phyloP scores from a whole-genome alignment of 2,113 vertebrate species.

The Chaetodon trifascialis region DNA sequence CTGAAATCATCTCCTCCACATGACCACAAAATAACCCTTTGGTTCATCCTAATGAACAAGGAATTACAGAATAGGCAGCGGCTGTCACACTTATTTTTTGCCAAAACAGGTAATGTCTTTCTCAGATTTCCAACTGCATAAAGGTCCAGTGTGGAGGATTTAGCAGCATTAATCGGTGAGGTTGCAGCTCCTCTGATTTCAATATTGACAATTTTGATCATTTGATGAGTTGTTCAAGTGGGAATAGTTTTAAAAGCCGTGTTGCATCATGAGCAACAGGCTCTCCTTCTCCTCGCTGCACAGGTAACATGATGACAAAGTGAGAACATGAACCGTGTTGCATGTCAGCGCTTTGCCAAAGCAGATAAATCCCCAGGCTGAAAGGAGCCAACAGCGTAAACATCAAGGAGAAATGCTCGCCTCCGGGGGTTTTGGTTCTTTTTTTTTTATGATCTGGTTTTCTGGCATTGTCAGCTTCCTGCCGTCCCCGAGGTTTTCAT shows the following conservation, averaged over 20 bases:
- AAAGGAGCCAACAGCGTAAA: conserved; percentile 13
- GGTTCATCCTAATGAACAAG: not conserved
- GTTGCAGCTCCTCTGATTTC: too few species aligned
- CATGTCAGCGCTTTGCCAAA: not conserved
- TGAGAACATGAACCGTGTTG: conserved; percentile 23
- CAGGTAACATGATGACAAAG: conserved; percentile 35
- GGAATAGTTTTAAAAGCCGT: not conserved
- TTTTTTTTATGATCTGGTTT: conserved; percentile 51
- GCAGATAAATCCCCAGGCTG: not conserved
- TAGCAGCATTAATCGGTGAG: too few species aligned
- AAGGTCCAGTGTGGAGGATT: too few species aligned
- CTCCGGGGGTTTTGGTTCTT: conserved; percentile 31
- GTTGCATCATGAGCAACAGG: conserved; percentile 21
- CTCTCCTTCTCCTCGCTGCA: conserved; percentile 21
- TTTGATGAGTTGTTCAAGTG: too few species aligned
- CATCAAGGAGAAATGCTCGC: conserved; percentile 23
- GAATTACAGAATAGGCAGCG: not conserved
- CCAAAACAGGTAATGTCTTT: too few species aligned
- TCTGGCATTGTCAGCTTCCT: conserved; percentile 41
- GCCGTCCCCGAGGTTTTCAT: conserved; percentile 36
- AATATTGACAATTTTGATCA: too few species aligned
- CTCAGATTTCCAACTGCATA: too few species aligned
- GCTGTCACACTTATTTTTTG: too few species aligned
- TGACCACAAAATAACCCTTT: not conserved
- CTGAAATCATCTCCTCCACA: not conserved